Base-by-base conservation (phyloP, 2,888 invertebrate species). In the Abrostola triplasia region DNA sequence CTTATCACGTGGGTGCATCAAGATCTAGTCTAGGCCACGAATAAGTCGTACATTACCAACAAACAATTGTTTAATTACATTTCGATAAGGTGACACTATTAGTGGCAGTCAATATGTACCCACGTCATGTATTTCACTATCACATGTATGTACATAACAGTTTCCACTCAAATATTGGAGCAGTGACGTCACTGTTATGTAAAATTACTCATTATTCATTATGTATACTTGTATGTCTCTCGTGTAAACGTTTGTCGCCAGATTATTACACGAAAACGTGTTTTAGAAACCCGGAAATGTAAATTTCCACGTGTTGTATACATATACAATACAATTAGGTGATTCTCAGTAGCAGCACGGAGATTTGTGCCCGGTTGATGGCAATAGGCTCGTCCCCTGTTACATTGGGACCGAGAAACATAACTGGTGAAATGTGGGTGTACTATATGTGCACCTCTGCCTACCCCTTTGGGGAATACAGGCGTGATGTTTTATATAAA, bases 161-260 rank as follows among this genome's bases (percentile, higher is more conserved):
- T 72, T 72, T 72, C 72, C 73, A 72, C 74, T 64, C 65, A 59
- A 69, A 69, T 61, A 65, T 72, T 69, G 58, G 41, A 0, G 1
- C 13, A 13, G 41, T 69, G 60, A 72, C 72, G 72, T 44, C 59
- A 0, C 13, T n/a, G 13, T 55, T 60, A 64, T 47, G 64, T 72
- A 60, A 72, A 72, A 60, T 69, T 50, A 47, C 44, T 60, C 35
- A 49, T 35, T 24, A 42, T 48, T 10, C 55, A 55, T 58, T 61
- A 41, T 58, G 35, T 52, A 13, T 49, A 58, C 44, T 8, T 41
- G 47, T 61, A 61, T 40, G 35, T 47, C 41, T 67, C 36, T 62
- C 71, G 61, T 11, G 36, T 48, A 37, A 36, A 50, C 36, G 0
- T 35, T 44, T 44, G 40, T 55, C 2, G 37, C 35, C n/a, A 6